Evolutionary conservation across 2,797 vertebrate species (phyloP).

Genomic region (Ctenosaura bakeri): DNA sequence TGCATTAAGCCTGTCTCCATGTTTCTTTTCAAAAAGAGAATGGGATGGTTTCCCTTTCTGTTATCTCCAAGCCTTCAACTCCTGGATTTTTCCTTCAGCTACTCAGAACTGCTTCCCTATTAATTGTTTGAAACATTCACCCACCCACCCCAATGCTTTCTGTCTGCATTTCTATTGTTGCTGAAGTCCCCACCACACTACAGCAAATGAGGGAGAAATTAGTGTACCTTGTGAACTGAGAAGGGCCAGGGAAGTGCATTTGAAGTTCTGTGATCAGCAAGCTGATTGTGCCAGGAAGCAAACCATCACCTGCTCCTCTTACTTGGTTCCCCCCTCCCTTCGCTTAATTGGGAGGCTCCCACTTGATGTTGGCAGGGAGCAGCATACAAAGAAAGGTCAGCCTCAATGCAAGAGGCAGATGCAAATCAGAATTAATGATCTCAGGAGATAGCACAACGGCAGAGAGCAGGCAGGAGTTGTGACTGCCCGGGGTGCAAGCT

Average conservation of each 20-base stretch:
- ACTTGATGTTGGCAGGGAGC: constrained; percentile 28
- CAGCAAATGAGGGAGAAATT: neutral
- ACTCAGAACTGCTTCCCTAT: neutral
- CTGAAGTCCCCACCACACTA: too few species aligned
- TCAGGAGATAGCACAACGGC: neutral
- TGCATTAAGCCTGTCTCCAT: too few species aligned
- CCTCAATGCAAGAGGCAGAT: neutral
- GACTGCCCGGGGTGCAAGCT: neutral
- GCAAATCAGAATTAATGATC: constrained; percentile 16
- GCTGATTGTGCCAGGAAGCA: neutral
- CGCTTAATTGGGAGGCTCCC: neutral
- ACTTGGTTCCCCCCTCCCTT: neutral
- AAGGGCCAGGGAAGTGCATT: neutral
- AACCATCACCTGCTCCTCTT: neutral
- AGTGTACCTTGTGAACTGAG: neutral
- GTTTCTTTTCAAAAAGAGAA: too few species aligned
- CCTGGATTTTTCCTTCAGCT: neutral
- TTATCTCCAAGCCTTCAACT: too few species aligned
- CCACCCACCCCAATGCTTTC: neutral
- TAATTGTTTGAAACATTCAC: too few species aligned
- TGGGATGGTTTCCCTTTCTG: neutral
- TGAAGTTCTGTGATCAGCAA: neutral
- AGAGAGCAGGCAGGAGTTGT: neutral
- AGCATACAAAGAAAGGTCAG: constrained; percentile 23
- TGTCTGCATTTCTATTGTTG: neutral